These are phyloP conservation scores for Pseudorhiza aurosa DNA, from an alignment of 30 jellyfish, hydroid and myxozoan species.

Conservation along the genomic window DNA sequence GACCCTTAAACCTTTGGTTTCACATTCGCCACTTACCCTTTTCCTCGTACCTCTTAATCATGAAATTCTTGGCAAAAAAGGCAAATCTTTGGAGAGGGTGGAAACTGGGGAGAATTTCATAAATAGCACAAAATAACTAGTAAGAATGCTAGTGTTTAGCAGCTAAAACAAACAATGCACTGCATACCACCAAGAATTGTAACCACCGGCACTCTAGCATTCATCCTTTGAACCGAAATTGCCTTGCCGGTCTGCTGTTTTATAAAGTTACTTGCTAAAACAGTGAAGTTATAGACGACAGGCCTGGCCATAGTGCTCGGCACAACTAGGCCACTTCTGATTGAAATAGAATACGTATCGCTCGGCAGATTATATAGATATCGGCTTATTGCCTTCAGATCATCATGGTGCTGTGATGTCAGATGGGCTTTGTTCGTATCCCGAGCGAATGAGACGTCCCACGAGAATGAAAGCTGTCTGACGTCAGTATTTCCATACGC, in stretches of 20 bases:
- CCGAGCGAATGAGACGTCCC: conserved; percentile 66
- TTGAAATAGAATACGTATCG: conserved; percentile 1
- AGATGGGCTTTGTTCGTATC: conserved; percentile 23
- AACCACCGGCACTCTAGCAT: conserved; percentile 49
- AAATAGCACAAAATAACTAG: too few species aligned
- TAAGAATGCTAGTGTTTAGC: too few species aligned
- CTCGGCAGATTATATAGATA: conserved; percentile 15
- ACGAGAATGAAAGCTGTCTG: conserved; percentile 20
- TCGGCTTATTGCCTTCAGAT: background rate
- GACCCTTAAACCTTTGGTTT: too few species aligned
- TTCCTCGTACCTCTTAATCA: too few species aligned
- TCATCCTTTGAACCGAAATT: conserved; percentile 34
- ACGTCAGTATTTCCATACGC: conserved; percentile 66
- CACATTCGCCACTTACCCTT: too few species aligned
- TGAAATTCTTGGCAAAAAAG: too few species aligned
- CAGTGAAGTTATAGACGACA: conserved; percentile 57
- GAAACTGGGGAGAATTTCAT: too few species aligned
- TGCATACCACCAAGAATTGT: conserved; percentile 73
- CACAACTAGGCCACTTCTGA: background rate
- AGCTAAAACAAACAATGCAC: too few species aligned
- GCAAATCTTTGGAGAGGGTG: too few species aligned
- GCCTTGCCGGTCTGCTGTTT: conserved; percentile 29
- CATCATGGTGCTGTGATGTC: conserved; percentile 10
- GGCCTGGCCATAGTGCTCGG: conserved; percentile 10
- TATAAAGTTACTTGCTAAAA: conserved; percentile 61